Evolutionary conservation across 2,797 vertebrate genomes (phyloP).

Genomic region (Florisuga fusca): DNA sequence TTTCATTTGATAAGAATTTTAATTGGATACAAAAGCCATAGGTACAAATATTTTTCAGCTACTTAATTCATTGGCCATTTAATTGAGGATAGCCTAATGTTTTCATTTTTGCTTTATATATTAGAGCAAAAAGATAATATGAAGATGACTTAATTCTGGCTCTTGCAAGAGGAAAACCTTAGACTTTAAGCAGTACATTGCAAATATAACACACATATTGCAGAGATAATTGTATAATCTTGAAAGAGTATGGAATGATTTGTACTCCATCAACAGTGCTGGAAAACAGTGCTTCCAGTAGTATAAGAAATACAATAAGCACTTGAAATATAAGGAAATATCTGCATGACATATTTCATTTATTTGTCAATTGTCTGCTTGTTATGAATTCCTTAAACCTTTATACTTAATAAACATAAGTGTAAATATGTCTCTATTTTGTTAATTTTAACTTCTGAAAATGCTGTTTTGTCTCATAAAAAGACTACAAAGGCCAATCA

Average conservation of each 20-base stretch:
- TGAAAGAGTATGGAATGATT: background rate
- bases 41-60: conserved; percentile 68
- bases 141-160: conserved; percentile 62
- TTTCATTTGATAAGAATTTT: conserved; percentile 77
- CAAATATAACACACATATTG: conserved; percentile 27
- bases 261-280: conserved; percentile 10
- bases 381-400: conserved; percentile 32
- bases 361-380: conserved; percentile 49
- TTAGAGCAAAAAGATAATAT: conserved; percentile 57
- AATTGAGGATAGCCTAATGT: conserved; percentile 70
- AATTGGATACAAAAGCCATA: conserved; percentile 78
- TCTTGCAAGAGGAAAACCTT: conserved; percentile 49
- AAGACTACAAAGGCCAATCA: background rate
- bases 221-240: conserved; percentile 47
- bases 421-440: background rate
- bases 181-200: conserved; percentile 19
- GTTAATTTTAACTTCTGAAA: background rate
- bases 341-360: conserved; percentile 58
- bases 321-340: conserved; percentile 68
- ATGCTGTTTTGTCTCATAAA: background rate
- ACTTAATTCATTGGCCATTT: conserved; percentile 59
- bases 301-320: conserved; percentile 45
- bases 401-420: background rate
- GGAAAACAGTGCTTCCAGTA: conserved; percentile 37
- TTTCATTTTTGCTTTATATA: conserved; percentile 62